Evolutionary conservation across 2,113 vertebrate genomes (phyloP).

Genomic region (Noctilio leporinus): DNA sequence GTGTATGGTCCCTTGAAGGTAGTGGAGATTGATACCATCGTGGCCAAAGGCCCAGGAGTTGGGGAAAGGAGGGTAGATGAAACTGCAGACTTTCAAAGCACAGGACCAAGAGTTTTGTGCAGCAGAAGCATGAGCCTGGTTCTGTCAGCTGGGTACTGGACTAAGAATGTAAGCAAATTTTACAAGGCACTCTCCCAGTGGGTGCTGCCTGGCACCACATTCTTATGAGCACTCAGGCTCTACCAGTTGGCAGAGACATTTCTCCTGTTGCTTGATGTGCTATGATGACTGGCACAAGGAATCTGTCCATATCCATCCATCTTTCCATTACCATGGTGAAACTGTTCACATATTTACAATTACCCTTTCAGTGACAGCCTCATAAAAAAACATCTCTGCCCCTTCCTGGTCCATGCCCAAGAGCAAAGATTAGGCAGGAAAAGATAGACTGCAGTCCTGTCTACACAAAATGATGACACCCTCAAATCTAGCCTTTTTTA

Average conservation of each 20-base stretch:
- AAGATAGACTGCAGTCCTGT: not conserved
- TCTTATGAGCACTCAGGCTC: not conserved
- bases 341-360: not conserved
- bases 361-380: not conserved
- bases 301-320: not conserved
- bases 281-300: not conserved
- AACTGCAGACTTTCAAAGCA: not conserved
- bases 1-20: not conserved
- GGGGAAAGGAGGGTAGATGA: no score
- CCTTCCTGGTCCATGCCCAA: not conserved
- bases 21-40: not conserved
- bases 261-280: not conserved
- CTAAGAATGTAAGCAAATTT: not conserved
- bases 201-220: accelerated
- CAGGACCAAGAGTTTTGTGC: not conserved
- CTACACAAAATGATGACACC: not conserved
- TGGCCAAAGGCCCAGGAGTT: not conserved
- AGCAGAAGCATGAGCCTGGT: not conserved
- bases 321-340: not conserved
- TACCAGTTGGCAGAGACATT: accelerated
- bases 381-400: not conserved
- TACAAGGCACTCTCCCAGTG: not conserved
- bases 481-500: not conserved
- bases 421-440: not conserved
- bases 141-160: not conserved